Evolutionary conservation across 2,888 invertebrate genomes (phyloP), one percentile per base, ranked within the genome.

Genomic region (Leptothorax acervorum): DNA sequence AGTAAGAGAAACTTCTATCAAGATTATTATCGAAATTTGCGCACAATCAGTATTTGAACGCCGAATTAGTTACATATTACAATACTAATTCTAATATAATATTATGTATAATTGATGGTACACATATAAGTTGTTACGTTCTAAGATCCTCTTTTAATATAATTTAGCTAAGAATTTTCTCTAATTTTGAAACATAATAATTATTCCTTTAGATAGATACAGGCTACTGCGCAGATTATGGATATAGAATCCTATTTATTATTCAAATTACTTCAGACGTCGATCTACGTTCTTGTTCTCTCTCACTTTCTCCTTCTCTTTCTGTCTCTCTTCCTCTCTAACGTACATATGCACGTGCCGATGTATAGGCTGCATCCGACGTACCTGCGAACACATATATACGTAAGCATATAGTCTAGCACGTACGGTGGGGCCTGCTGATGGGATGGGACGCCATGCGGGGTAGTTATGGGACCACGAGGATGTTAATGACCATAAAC

Each of bases 401-500:
- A 82, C 79, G 63, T 68, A 71, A 65, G 79, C 68, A 79, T 76
- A 42, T 45, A 65, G 65, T 62, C 84, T 84, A 83, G 83, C 87
- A 86, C 88, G 88, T 90, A 90, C 82, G 82, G 85, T 83, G 84
- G 85, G 66, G 89, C 85, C 82, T 86, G 88, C 90, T 92, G 93
- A 93, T 93, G 92, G 92, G 91, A 93, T 87, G 91, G 93, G 93
- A 93, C 92, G 91, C 92, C 90, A 91, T 91, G 92, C 91, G 89
- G 91, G 92, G 93, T 92, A 93, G 94, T 94, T 94, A 94, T 94
- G 93, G 93, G 91, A 94, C 93, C 93, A 92, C 93, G 94, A 94
- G 93, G 94, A 94, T 94, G 94, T 94, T 94, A 94, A 94, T 94
- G 94, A 94, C 94, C 94, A 94, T 94, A 94, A 94, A 94, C 94